Conservation (phyloP, 1,140 invertebrate genomes). For the Drosophila ohnishii region DNA sequence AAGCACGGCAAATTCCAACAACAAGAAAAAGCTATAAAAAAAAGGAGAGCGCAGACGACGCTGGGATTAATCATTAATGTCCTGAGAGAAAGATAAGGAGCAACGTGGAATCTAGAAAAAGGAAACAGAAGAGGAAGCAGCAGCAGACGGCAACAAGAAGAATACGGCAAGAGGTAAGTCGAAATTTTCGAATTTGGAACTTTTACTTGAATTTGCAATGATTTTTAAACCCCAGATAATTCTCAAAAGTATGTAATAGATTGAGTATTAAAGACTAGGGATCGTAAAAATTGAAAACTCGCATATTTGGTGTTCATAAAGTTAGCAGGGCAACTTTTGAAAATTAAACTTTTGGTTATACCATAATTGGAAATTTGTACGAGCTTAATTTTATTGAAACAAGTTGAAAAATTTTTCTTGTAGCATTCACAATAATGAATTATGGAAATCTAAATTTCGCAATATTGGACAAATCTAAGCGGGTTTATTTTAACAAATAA, state of each 20-base stretch:
- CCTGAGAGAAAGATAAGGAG: slow-evolving; percentile 30
- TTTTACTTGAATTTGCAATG: not conserved
- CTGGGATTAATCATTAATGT: slow-evolving; percentile 48
- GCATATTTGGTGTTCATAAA: too few relatives aligned
- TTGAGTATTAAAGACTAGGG: too few relatives aligned
- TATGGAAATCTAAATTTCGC: too few relatives aligned
- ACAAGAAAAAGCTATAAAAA: slow-evolving; percentile 33
- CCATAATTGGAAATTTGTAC: too few relatives aligned
- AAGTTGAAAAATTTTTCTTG: too few relatives aligned
- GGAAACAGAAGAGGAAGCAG: slow-evolving; percentile 3
- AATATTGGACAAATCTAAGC: too few relatives aligned
- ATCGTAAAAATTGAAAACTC: too few relatives aligned
- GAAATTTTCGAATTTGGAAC: not conserved
- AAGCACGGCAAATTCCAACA: slow-evolving; percentile 13
- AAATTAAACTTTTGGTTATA: too few relatives aligned
- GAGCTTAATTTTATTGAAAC: too few relatives aligned
- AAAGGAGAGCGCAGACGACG: slow-evolving; percentile 41
- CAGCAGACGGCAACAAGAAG: slow-evolving; percentile 16
- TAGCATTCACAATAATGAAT: too few relatives aligned
- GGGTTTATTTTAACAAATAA: too few relatives aligned
- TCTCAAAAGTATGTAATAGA: not conserved
- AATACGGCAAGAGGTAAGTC: slow-evolving; percentile 24
- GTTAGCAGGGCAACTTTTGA: too few relatives aligned
- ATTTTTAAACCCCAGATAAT: not conserved
- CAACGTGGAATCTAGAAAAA: slow-evolving; percentile 15